phyloP scores from a whole-genome alignment of 2,888 invertebrate species.

The Melanotus villosus region DNA sequence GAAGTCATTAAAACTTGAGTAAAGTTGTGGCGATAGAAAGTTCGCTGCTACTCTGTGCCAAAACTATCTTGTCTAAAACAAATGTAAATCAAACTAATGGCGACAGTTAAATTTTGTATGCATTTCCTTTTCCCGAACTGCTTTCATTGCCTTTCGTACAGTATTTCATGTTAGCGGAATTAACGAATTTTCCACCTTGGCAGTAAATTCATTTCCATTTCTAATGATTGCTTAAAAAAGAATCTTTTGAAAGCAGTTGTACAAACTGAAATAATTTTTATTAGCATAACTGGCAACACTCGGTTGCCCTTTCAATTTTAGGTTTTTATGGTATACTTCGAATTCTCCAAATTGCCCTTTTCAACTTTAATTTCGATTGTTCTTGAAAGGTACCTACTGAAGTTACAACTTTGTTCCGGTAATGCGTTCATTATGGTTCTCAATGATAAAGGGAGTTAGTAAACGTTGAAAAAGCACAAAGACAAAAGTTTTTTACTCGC shows the following conservation, averaged over 20 bases:
- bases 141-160: constrained; percentile 18
- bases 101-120: constrained; percentile 44
- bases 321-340: constrained; percentile 24
- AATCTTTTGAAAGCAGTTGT: too few species aligned
- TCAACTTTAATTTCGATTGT: constrained; percentile 46
- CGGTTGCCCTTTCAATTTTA: constrained; percentile 11
- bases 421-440: constrained; percentile 58
- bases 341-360: constrained; percentile 29
- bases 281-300: too few species aligned
- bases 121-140: constrained; percentile 40
- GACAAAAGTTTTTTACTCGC: constrained; percentile 57
- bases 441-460: constrained; percentile 56
- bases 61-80: constrained; percentile 33
- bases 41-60: constrained; percentile 22
- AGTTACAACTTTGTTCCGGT: constrained; percentile 59
- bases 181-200: constrained; percentile 25
- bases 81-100: constrained; percentile 46
- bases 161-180: constrained; percentile 26
- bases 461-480: constrained; percentile 58
- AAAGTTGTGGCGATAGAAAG: constrained; percentile 19
- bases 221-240: too few species aligned
- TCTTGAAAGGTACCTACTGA: constrained; percentile 50
- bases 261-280: too few species aligned
- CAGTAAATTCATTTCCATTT: too few species aligned
- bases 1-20: constrained; percentile 30